phyloP scores from a whole-genome alignment of 64 coral and sea anemone genomes.

The Stichodactyla helianthus region DNA sequence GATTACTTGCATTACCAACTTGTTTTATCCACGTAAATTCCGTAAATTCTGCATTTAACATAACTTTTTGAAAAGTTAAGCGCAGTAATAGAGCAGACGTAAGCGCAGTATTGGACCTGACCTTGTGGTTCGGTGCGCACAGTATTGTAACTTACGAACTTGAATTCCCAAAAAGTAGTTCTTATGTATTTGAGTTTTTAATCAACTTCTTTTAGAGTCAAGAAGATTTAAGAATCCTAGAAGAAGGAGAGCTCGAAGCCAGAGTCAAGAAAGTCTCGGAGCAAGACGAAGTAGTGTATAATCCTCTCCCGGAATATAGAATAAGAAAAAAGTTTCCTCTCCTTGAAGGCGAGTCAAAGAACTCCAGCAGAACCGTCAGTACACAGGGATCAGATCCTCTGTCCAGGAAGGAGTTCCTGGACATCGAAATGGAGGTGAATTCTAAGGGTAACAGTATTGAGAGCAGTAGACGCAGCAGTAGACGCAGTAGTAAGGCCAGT shows the following conservation, averaged over 20 bases:
- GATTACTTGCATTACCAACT: too few species aligned
- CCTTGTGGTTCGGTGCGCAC: too few species aligned
- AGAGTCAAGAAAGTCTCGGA: constrained; percentile 55
- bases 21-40: too few species aligned
- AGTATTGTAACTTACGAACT: too few species aligned
- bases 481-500: constrained; percentile 71
- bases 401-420: constrained; percentile 65
- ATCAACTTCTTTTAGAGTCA: constrained; percentile 49
- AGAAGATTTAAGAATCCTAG: constrained; percentile 79
- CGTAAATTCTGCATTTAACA: too few species aligned
- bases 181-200: background rate
- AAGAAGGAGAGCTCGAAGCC: constrained; percentile 65
- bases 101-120: too few species aligned
- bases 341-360: constrained; percentile 64
- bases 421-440: constrained; percentile 50
- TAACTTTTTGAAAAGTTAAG: too few species aligned
- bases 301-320: constrained; percentile 44
- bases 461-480: constrained; percentile 48
- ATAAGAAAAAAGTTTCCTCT: constrained; percentile 35
- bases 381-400: constrained; percentile 58
- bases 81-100: too few species aligned
- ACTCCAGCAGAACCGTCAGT: constrained; percentile 53
- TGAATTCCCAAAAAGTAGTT: too few species aligned
- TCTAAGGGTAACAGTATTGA: background rate
- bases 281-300: constrained; percentile 31